A percentile compares a stretch with the other conserved stretches of the same genome.
Evolutionary conservation across 35 echinoderm and acorn worm species (phyloP).

Genomic region (Strongylocentrotus purpuratus): DNA sequence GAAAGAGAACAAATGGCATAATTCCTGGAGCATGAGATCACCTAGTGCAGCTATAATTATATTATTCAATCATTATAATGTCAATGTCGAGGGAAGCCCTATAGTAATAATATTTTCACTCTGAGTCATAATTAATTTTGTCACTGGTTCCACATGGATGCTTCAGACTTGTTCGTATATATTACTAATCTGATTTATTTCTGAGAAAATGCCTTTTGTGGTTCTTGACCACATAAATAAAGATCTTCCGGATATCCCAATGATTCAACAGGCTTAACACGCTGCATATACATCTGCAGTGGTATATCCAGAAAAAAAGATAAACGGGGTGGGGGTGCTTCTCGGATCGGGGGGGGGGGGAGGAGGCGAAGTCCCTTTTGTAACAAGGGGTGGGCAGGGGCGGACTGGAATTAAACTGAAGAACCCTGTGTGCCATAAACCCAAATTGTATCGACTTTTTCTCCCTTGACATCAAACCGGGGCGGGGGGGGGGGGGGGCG

Average conservation of each 20-base stretch:
- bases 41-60: background rate
- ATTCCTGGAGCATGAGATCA: background rate
- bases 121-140: background rate
- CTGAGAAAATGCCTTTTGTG: background rate
- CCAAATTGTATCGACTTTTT: background rate
- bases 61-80: background rate
- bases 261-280: no score
- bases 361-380: background rate
- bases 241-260: no score
- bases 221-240: background rate
- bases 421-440: background rate
- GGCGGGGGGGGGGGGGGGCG: no score
- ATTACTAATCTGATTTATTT: background rate
- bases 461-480: background rate
- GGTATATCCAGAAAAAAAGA: background rate
- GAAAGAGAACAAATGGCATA: background rate
- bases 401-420: background rate
- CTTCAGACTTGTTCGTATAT: background rate
- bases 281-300: no score
- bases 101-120: background rate
- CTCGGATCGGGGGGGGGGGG: background rate
- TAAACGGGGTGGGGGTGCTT: no score
- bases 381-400: background rate
- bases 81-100: constrained; percentile 8
- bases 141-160: background rate